These are phyloP conservation scores for Isaurus tuberculatus DNA, from an alignment of 92 coral and sea anemone genomes.

Conservation along the genomic window DNA sequence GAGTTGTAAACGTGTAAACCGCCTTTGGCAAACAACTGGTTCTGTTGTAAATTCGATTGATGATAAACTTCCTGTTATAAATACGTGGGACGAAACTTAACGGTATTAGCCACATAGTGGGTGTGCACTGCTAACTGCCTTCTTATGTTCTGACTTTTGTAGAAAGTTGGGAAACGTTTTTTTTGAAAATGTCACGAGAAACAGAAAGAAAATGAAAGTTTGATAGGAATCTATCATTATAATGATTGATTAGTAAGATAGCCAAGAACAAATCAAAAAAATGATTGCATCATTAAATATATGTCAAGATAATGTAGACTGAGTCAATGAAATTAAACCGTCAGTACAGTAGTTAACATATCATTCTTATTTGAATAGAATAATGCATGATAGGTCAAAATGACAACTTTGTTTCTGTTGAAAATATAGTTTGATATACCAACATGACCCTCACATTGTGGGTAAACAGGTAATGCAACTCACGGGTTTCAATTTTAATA, in stretches of 20 bases:
- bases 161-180: not conserved
- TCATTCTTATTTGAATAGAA: not conserved
- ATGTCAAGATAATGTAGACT: not conserved
- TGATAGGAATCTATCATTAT: too few species aligned
- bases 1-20: constrained; percentile 25
- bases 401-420: too few species aligned
- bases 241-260: not conserved
- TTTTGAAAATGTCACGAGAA: too few species aligned
- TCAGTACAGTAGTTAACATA: not conserved
- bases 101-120: not conserved
- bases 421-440: too few species aligned
- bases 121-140: not conserved
- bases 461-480: too few species aligned
- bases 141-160: not conserved
- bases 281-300: not conserved
- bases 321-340: not conserved
- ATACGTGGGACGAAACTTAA: not conserved
- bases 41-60: not conserved
- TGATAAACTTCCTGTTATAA: not conserved
- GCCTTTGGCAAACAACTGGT: constrained; percentile 3
- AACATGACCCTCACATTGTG: too few species aligned
- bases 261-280: not conserved
- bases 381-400: too few species aligned
- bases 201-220: too few species aligned
- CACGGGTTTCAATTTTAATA: too few species aligned